Evolutionary conservation across 2,797 vertebrate species (phyloP), one percentile per base, ranked within the genome.

Genomic region (Crypturellus tataupa): DNA sequence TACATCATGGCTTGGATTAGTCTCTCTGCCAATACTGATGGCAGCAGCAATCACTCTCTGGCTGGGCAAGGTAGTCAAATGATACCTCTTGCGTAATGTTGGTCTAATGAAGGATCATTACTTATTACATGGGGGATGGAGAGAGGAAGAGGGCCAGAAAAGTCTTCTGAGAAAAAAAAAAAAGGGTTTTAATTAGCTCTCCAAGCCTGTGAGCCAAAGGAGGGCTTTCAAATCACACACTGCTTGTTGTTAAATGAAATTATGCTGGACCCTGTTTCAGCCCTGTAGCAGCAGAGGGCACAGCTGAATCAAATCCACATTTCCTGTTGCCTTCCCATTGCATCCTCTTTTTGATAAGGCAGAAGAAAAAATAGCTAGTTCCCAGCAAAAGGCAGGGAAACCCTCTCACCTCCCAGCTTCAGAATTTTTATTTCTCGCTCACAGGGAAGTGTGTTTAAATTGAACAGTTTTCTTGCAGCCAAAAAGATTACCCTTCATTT

Each of bases 141-240:
- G 16, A 63, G 37, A 1, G 0, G 19, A 73, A 83, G 35, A 86
- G n/a, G 79, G 40, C 23, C 71, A 91, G 64, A n/a, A 80, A 85
- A 46, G 63, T 79, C 75, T 76, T 73, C 31, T 82, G 87, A 93
- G 72, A 42, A 42, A 42, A 42, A 42, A 27, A 87, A 77, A 77
- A 77, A 80, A 82, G n/a, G 17, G 17, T 15, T 80, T 93, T 91
- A 82, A 80, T 85, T 93, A 90, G 69, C 39, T 67, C 12, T 75
- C 76, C 71, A 68, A 87, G 37, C n/a, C 59, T 81, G 33, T 55
- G 60, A 80, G 77, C 42, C 69, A 83, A 91, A 91, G 51, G 15
- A 87, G 21, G 89, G 60, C 40, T 73, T 89, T 73, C 64, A 90
- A 49, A 85, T 77, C 72, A 55, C 46, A 77, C 7, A 24, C 51